phyloP scores from a whole-genome alignment of 1,140 invertebrate genomes.

The Nixonia krombeini region DNA sequence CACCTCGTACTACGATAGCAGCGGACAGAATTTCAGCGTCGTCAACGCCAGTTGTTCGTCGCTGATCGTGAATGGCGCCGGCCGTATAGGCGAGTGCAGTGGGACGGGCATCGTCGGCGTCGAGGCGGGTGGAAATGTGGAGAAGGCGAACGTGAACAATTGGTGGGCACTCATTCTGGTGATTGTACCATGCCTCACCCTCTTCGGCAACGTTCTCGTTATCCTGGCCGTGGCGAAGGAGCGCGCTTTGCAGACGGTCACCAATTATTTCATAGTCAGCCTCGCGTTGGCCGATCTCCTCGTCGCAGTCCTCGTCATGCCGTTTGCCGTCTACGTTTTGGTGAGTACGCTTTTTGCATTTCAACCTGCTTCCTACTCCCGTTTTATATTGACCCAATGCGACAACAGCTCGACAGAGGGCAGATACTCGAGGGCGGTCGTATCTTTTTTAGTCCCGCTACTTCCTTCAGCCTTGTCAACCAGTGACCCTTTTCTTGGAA shows the following conservation, averaged over 20 bases:
- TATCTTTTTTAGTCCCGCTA: too few species aligned
- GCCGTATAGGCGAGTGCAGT: slow-evolving; percentile 68
- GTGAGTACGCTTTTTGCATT: slow-evolving; percentile 52
- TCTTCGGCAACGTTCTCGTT: slow-evolving; percentile 97
- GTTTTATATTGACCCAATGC: slow-evolving; percentile 2
- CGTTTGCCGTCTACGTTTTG: slow-evolving; percentile 94
- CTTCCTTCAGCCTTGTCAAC: too few species aligned
- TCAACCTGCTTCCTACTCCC: neutral
- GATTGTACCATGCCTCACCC: slow-evolving; percentile 92
- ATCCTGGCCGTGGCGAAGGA: slow-evolving; percentile 94
- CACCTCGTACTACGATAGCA: slow-evolving; percentile 60
- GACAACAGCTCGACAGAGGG: too few species aligned
- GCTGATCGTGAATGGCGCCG: slow-evolving; percentile 67
- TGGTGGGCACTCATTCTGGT: slow-evolving; percentile 90
- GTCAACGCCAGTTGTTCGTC: slow-evolving; percentile 55
- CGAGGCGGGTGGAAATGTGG: slow-evolving; percentile 39
- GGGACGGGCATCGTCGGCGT: slow-evolving; percentile 45
- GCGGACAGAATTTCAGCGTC: slow-evolving; percentile 48
- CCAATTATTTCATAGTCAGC: slow-evolving; percentile 99
- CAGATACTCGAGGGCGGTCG: too few species aligned
- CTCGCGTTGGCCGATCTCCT: slow-evolving; percentile 97
- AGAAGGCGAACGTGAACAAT: slow-evolving; percentile 74
- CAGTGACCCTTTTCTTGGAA: too few species aligned
- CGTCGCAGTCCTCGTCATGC: slow-evolving; percentile 97
- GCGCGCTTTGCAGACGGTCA: slow-evolving; percentile 91